Conservation (phyloP, 2,797 vertebrate species). For the Coccyzus lansbergi region DNA sequence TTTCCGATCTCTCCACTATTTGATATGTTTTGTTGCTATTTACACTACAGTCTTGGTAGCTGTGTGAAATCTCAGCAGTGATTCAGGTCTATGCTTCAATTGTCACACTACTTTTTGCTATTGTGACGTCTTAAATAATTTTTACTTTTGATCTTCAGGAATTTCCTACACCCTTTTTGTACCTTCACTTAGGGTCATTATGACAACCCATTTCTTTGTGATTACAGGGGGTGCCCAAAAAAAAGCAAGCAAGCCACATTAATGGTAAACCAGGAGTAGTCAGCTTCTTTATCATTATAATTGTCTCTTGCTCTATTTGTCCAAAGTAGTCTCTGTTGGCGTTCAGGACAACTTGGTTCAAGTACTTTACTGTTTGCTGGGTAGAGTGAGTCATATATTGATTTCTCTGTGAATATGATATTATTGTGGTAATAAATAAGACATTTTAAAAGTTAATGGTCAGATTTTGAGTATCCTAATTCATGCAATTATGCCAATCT, state of each 20-base stretch:
- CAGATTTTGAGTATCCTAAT: background rate
- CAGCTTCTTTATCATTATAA: background rate
- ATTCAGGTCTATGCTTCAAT: background rate
- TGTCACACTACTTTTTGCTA: background rate
- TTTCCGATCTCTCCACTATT: background rate
- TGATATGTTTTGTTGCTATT: background rate
- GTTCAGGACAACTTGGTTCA: background rate
- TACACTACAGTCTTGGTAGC: background rate
- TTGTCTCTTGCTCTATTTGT: background rate
- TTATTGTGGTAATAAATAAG: background rate
- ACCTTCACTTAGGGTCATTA: background rate
- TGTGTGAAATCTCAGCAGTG: background rate
- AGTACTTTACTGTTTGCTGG: background rate
- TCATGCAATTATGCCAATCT: background rate
- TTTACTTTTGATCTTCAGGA: background rate
- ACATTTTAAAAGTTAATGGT: background rate
- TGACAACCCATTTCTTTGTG: background rate
- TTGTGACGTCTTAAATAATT: background rate
- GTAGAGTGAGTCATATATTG: background rate
- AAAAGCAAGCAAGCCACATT: background rate
- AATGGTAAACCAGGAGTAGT: background rate
- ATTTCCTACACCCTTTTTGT: background rate
- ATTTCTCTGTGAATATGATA: background rate
- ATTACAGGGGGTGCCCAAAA: background rate
- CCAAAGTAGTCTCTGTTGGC: background rate